Percentiles rank a stretch among this genome's conserved stretches.
phyloP scores from a whole-genome alignment of 2,888 invertebrate species.

The Sminthurinus aureus region DNA sequence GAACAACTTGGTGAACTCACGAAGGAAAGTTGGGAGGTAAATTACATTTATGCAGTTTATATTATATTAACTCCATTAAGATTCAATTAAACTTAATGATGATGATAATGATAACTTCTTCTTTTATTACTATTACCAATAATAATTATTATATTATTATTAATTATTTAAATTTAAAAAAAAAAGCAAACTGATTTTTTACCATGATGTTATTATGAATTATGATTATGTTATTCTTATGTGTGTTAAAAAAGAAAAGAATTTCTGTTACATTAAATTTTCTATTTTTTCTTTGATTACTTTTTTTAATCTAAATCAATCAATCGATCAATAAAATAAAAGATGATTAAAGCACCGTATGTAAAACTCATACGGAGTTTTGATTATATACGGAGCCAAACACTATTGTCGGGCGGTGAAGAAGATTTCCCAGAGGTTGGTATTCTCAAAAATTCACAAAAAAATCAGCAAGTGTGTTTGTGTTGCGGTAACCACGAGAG shows the following conservation, averaged over 20 bases:
- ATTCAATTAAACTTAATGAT: not conserved
- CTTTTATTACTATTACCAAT: too few relatives aligned
- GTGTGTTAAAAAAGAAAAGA: not conserved
- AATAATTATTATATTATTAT: too few relatives aligned
- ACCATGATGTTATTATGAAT: not conserved
- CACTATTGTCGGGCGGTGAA: slow-evolving; percentile 58
- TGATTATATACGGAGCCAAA: slow-evolving; percentile 83
- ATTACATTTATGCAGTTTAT: slow-evolving; percentile 62
- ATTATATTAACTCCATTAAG: not conserved
- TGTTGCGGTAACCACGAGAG: slow-evolving; percentile 16
- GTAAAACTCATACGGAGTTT: slow-evolving; percentile 86
- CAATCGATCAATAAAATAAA: slow-evolving; percentile 60
- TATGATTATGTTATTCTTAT: slow-evolving; percentile 1
- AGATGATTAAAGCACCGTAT: slow-evolving; percentile 97
- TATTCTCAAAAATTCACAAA: slow-evolving; percentile 14
- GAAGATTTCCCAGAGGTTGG: slow-evolving; percentile 48
- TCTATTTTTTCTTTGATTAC: slow-evolving; percentile 29
- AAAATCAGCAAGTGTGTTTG: slow-evolving; percentile 22
- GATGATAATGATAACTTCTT: too few relatives aligned
- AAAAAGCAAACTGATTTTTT: not conserved
- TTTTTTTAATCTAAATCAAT: too few relatives aligned
- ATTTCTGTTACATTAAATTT: slow-evolving; percentile 15
- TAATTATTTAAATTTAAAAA: too few relatives aligned
- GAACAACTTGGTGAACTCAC: slow-evolving; percentile 82
- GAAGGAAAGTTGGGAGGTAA: slow-evolving; percentile 93